Percentiles rank a stretch among this genome's conserved stretches.
Conservation (phyloP, 1,140 invertebrate species). For the Diabrotica virgifera region DNA sequence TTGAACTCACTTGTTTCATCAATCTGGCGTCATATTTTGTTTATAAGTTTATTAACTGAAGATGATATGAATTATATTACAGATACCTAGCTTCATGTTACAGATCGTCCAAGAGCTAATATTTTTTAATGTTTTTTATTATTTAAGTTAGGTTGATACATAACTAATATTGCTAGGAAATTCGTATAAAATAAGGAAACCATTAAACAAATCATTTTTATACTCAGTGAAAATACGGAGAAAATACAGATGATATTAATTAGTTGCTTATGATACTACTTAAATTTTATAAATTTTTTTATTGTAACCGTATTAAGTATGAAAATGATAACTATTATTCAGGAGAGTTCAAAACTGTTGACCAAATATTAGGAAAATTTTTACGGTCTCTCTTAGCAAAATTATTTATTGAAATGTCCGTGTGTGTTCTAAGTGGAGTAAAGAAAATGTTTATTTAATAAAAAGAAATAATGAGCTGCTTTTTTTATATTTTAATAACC, state of each 20-base stretch:
- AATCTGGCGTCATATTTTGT: too few species aligned
- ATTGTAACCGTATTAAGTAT: constrained; percentile 17
- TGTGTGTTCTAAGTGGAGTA: constrained; percentile 46
- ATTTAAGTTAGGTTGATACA: not conserved
- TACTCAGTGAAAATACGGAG: not conserved
- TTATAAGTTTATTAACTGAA: not conserved
- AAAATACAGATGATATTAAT: constrained; percentile 6
- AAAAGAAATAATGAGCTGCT: constrained; percentile 29
- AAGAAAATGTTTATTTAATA: constrained; percentile 47
- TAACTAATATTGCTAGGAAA: constrained; percentile 3
- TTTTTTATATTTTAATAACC: too few species aligned
- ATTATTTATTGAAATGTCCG: constrained; percentile 39
- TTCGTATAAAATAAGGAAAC: not conserved
- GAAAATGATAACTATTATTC: constrained; percentile 14
- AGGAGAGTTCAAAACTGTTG: constrained; percentile 33
- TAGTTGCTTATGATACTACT: constrained; percentile 5
- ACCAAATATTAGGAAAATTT: constrained; percentile 42
- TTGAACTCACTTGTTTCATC: too few species aligned
- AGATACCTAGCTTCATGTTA: not conserved
- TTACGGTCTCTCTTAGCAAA: constrained; percentile 39
- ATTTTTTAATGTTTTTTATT: not conserved
- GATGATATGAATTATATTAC: not conserved
- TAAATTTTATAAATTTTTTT: constrained; percentile 11
- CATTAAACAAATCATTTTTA: constrained; percentile 6
- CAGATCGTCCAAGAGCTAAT: constrained; percentile 1